Evolutionary conservation across 2,113 vertebrate genomes (phyloP).

Genomic region (Anser brachyrhynchus): DNA sequence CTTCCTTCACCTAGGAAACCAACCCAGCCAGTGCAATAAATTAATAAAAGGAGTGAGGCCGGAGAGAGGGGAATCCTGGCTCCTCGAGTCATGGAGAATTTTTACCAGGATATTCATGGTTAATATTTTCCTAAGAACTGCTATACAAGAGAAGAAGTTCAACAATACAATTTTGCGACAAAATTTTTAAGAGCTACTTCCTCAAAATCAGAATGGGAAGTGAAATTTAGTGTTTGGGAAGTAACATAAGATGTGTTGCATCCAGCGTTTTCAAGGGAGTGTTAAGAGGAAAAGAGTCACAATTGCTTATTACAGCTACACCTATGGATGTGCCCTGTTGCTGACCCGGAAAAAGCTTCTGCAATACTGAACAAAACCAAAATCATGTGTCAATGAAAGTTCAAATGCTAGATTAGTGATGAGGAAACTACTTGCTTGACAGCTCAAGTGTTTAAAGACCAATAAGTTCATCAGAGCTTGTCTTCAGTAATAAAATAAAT

Average conservation of each 20-base stretch:
- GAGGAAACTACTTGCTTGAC: slow-evolving; percentile 1
- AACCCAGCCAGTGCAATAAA: neutral
- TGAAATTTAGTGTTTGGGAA: neutral
- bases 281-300: neutral
- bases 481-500: slow-evolving; percentile 19
- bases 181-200: neutral
- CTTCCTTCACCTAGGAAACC: neutral
- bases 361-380: slow-evolving; percentile 18
- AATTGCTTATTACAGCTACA: neutral
- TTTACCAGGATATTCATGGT: neutral
- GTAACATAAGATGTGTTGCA: neutral
- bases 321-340: neutral
- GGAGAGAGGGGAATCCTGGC: neutral
- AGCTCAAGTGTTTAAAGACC: neutral
- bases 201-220: neutral
- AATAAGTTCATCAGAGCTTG: neutral
- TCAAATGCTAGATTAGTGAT: neutral
- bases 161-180: neutral
- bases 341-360: slow-evolving; percentile 12
- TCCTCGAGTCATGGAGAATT: neutral
- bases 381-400: neutral
- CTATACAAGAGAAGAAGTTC: neutral
- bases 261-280: neutral
- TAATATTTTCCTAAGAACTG: neutral
- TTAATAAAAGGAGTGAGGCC: neutral